Base-by-base conservation (phyloP, 2,113 vertebrate genomes). In the Mixornis gularis region DNA sequence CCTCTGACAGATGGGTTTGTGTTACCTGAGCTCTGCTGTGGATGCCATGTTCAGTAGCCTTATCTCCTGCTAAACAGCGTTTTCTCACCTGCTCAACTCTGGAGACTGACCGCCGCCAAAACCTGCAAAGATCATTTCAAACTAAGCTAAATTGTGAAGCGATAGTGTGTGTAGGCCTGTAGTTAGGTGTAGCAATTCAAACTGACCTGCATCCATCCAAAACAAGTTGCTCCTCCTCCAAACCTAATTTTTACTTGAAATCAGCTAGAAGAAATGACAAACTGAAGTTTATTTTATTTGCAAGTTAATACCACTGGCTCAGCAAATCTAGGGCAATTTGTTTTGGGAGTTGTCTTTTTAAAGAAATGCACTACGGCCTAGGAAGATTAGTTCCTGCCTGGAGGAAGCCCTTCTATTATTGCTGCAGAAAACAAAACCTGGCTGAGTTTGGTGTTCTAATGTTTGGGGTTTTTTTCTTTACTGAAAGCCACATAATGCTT, bases 241-340 rank as follows among this genome's bases (percentile, higher is more conserved):
- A 95, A 95, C 93, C 86, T 97, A 96, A 94, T 92, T 97, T 96
- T 97, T 97, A 98, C 97, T 98, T 98, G 97, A 98, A 98, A 94
- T 97, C 96, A 91, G 82, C 92, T 97, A 95, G 94, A 94, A 96
- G 85, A 97, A 96, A 93, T 52, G 62, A 92, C 90, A 96, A 96
- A 94, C 93, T 83, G 86, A 97, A 92, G 95, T 96, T 88, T 94
- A 74, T 96, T 97, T 97, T 96, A 85, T 95, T 95, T 97, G 96
- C 90, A 95, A 97, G 92, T 98, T 97, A 93, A 97, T 97, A 96
- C 96, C 95, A 97, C 96, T 97, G 96, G 87, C 96, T 97, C 95
- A 95, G 94, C 95, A 96, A 90, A 96, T 84, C 64, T 89, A 96
- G 95, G 92, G 96, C 94, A 95, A 93, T 97, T 98, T 97, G 96